Conservation (phyloP, 2,888 invertebrate species). For the Diogma glabrata region DNA sequence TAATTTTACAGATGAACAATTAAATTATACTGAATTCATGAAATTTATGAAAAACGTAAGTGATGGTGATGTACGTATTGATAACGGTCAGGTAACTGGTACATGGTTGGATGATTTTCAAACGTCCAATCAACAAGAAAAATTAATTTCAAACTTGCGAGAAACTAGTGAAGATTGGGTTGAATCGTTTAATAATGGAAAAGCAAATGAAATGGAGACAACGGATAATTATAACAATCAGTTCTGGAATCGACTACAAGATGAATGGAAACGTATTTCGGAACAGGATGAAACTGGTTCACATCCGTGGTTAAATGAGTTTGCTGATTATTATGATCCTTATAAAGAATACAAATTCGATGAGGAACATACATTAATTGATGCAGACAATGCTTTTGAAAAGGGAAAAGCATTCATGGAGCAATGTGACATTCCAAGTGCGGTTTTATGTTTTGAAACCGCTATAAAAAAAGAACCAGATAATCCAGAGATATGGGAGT, state of each 20-base stretch:
- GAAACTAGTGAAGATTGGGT: slow-evolving; percentile 28
- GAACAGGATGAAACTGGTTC: slow-evolving; percentile 41
- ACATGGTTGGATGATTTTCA: slow-evolving; percentile 4
- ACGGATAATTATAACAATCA: slow-evolving; percentile 48
- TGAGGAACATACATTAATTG: slow-evolving; percentile 76
- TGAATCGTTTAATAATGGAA: slow-evolving; percentile 43
- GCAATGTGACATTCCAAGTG: slow-evolving; percentile 86
- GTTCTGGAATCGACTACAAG: slow-evolving; percentile 53
- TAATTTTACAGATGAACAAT: slow-evolving; percentile 47
- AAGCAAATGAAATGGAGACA: slow-evolving; percentile 46
- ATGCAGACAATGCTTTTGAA: slow-evolving; percentile 65
- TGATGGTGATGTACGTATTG: slow-evolving; percentile 49
- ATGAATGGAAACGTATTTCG: slow-evolving; percentile 70
- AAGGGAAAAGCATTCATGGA: slow-evolving; percentile 73
- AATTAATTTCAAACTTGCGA: background rate
- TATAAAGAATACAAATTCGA: slow-evolving; percentile 66
- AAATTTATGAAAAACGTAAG: slow-evolving; percentile 71
- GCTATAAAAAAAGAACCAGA: slow-evolving; percentile 74
- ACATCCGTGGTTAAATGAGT: slow-evolving; percentile 62
- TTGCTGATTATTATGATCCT: slow-evolving; percentile 47
- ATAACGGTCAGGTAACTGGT: slow-evolving; percentile 28
- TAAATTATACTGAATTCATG: slow-evolving; percentile 70
- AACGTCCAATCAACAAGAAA: slow-evolving; percentile 20
- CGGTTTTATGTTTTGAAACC: slow-evolving; percentile 92
- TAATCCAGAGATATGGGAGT: slow-evolving; percentile 74